Evolutionary conservation across 2,888 invertebrate species (phyloP).

Genomic region (Adelognathus sp.): DNA sequence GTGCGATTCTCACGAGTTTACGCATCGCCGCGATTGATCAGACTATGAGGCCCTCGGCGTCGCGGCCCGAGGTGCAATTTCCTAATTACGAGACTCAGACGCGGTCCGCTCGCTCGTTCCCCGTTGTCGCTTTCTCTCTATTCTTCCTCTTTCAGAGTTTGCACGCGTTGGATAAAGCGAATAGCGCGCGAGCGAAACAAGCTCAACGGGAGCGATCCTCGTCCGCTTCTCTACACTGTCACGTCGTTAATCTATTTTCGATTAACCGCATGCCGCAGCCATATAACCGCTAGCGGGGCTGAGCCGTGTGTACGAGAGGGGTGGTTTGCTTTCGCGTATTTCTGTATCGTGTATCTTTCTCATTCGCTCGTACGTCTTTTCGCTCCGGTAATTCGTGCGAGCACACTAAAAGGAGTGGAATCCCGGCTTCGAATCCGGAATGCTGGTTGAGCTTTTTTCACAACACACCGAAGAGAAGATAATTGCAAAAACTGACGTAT

Average conservation of each 20-base stretch:
- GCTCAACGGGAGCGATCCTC: constrained; percentile 54
- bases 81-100: constrained; percentile 56
- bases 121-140: constrained; percentile 55
- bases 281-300: constrained; percentile 9
- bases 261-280: constrained; percentile 21
- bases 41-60: constrained; percentile 45
- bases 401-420: background rate
- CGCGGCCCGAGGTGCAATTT: constrained; percentile 54
- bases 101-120: constrained; percentile 32
- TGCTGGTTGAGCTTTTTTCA: too few relatives aligned
- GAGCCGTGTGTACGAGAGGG: constrained; percentile 15
- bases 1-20: constrained; percentile 12
- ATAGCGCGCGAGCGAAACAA: background rate
- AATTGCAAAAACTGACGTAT: too few relatives aligned
- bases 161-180: constrained; percentile 14
- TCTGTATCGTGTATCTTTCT: constrained; percentile 11
- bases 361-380: background rate
- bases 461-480: too few relatives aligned
- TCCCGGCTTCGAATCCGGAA: too few relatives aligned
- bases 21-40: constrained; percentile 26
- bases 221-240: constrained; percentile 48
- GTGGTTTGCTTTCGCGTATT: constrained; percentile 21
- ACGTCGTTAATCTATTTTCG: constrained; percentile 49
- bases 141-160: constrained; percentile 36
- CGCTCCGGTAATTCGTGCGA: background rate